Evolutionary conservation across 35 echinoderm and acorn worm genomes (phyloP).

Genomic region (Heliocidaris tuberculata): DNA sequence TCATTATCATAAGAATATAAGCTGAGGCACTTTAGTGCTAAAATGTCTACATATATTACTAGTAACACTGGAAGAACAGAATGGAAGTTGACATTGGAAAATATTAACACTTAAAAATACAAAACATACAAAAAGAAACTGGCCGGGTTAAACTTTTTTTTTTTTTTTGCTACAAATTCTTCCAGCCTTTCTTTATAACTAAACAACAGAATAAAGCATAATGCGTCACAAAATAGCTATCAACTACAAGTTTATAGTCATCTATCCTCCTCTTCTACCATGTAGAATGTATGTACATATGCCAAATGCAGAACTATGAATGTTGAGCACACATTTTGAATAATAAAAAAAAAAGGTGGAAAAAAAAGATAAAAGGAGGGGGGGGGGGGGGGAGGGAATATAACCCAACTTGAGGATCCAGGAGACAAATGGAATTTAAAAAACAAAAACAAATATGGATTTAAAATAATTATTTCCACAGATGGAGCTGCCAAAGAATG

Average conservation of each 20-base stretch:
- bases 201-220: background rate
- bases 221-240: background rate
- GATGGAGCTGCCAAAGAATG: no score
- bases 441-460: no score
- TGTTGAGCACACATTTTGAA: background rate
- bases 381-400: background rate
- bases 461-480: no score
- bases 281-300: background rate
- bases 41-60: background rate
- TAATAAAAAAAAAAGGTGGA: background rate
- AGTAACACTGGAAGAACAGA: slow-evolving; percentile 21
- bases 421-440: background rate
- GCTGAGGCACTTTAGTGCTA: background rate
- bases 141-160: background rate
- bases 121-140: background rate
- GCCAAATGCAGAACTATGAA: background rate
- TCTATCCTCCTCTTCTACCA: background rate
- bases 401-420: background rate
- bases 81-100: slow-evolving; percentile 6
- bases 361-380: no score
- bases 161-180: background rate
- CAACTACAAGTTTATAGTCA: background rate
- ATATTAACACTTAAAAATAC: slow-evolving; percentile 39
- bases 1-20: background rate
- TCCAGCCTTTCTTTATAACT: background rate